phyloP scores from a whole-genome alignment of 2,888 invertebrate species.

The Sinopyrophorus schimmeli region DNA sequence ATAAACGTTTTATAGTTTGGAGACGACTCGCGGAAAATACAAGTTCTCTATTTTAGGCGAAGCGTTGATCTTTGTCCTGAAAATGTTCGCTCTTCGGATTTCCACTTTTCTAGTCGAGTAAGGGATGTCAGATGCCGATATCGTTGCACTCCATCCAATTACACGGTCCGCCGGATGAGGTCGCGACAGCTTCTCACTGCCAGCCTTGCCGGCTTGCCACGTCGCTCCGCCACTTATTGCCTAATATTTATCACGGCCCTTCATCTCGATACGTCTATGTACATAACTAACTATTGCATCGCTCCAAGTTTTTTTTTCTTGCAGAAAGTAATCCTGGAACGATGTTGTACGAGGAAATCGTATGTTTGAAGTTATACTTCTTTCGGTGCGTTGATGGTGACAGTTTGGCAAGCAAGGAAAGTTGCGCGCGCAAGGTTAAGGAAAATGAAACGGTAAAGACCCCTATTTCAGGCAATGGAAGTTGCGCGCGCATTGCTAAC shows the following conservation, averaged over 20 bases:
- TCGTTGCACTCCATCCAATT: conserved; percentile 53
- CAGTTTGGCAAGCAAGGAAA: no score
- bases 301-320: no score
- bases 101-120: conserved; percentile 35
- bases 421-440: no score
- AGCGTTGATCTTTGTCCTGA: conserved; percentile 35
- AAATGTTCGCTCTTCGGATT: conserved; percentile 36
- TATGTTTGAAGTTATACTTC: no score
- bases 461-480: no score
- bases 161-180: conserved; percentile 53
- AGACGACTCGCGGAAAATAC: conserved; percentile 11
- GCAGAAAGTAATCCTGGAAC: conserved; percentile 1
- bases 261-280: no score
- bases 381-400: no score
- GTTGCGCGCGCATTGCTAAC: no score
- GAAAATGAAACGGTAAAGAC: no score
- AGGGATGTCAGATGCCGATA: conserved; percentile 43
- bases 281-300: no score
- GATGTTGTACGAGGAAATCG: no score
- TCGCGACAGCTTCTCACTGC: conserved; percentile 55
- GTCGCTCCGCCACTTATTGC: conserved; percentile 50
- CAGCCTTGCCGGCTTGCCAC: conserved; percentile 45
- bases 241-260: conserved; percentile 50
- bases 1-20: neutral
- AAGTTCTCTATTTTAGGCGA: conserved; percentile 24